These are phyloP conservation scores for Coptodon bakossiorum DNA, from an alignment of 2,113 vertebrate genomes.

Conservation along the genomic window DNA sequence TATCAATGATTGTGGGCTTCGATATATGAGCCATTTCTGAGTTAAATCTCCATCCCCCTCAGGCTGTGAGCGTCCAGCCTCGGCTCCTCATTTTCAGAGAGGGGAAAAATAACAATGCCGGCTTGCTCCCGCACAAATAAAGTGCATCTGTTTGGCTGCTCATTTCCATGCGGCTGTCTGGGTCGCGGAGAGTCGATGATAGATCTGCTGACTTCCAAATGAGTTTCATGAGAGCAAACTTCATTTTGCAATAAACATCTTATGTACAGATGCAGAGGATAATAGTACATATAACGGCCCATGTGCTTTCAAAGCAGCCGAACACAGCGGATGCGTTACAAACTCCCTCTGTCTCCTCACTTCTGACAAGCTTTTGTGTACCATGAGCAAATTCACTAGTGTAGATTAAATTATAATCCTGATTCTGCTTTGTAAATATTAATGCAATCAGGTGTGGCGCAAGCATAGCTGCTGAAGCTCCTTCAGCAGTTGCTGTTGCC, in stretches of 20 bases:
- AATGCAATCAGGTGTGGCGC: background rate
- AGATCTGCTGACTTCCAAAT: constrained; percentile 52
- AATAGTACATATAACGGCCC: background rate
- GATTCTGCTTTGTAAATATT: background rate
- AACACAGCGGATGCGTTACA: background rate
- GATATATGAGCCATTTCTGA: constrained; percentile 37
- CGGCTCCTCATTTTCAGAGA: constrained; percentile 30
- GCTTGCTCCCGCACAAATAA: constrained; percentile 23
- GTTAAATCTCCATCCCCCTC: constrained; percentile 46
- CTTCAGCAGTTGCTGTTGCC: background rate
- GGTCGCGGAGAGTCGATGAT: constrained; percentile 12
- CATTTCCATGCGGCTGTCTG: constrained; percentile 49
- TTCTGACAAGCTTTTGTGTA: background rate
- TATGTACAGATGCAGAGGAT: constrained; percentile 33
- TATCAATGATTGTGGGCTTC: constrained; percentile 26
- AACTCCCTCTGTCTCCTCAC: background rate
- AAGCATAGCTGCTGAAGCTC: background rate
- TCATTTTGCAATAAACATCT: constrained; percentile 36
- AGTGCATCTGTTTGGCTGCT: constrained; percentile 44
- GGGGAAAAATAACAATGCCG: constrained; percentile 30
- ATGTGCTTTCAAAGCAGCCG: background rate
- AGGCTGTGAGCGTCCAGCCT: constrained; percentile 24
- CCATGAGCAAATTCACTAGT: background rate
- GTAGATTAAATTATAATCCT: background rate
- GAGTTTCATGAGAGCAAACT: constrained; percentile 43